Conservation (phyloP, 2,888 invertebrate genomes). For the Acleris emargana region DNA sequence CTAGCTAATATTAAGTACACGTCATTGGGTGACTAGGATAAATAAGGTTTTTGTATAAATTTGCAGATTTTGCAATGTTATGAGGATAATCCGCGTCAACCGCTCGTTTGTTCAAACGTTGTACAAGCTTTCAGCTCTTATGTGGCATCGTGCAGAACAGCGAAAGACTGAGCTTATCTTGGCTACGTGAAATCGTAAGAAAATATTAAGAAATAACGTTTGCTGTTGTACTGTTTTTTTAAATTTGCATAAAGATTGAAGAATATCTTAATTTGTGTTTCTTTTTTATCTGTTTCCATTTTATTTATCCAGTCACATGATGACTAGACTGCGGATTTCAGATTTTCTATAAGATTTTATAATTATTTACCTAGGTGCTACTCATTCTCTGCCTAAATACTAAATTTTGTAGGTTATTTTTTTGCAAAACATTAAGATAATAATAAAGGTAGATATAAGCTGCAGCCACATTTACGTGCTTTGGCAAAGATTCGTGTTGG, state of each 20-base stretch:
- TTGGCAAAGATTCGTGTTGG: too few species aligned
- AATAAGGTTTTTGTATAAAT: constrained; percentile 31
- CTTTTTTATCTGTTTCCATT: not conserved
- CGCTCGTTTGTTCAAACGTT: constrained; percentile 65
- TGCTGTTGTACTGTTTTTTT: not conserved
- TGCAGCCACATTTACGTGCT: too few species aligned
- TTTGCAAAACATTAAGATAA: too few species aligned
- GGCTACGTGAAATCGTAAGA: not conserved
- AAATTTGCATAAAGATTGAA: not conserved
- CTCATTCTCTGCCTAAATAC: too few species aligned
- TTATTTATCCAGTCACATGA: constrained; percentile 11
- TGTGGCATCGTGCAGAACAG: constrained; percentile 61
- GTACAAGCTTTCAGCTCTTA: constrained; percentile 72
- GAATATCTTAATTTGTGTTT: not conserved
- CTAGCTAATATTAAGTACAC: not conserved
- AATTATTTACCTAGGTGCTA: too few species aligned
- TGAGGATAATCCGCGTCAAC: constrained; percentile 71
- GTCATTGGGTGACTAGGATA: constrained; percentile 12
- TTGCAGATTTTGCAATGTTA: constrained; percentile 74
- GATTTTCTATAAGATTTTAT: too few species aligned
- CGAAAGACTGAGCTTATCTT: constrained; percentile 47
- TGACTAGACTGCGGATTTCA: not conserved
- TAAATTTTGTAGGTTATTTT: too few species aligned
- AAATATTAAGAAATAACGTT: not conserved
- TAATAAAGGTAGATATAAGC: too few species aligned